Conservation (phyloP, 2,888 invertebrate genomes). For the Craniophora ligustri region DNA sequence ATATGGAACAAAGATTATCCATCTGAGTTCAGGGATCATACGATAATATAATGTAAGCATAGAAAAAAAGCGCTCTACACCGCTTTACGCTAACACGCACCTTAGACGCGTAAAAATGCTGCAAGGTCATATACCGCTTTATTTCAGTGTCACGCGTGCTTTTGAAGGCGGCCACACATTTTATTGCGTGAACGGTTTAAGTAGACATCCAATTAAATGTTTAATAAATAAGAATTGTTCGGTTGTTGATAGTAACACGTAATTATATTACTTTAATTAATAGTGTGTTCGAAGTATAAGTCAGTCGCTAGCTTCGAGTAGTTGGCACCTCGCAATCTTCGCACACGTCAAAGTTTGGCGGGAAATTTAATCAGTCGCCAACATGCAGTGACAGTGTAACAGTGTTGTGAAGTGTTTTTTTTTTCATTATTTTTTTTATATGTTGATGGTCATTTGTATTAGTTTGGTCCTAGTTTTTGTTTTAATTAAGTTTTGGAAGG, state of each 20-base stretch:
- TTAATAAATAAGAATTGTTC: conserved; percentile 26
- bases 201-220: conserved; percentile 20
- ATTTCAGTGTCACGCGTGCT: conserved; percentile 54
- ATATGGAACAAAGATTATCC: conserved; percentile 48
- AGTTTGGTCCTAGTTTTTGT: conserved; percentile 69
- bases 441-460: conserved; percentile 74
- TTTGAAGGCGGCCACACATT: conserved; percentile 14
- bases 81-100: conserved; percentile 42
- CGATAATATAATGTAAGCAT: conserved; percentile 53
- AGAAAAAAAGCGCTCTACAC: conserved; percentile 60
- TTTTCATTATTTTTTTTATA: conserved; percentile 60
- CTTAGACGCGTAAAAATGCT: conserved; percentile 44
- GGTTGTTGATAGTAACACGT: conserved; percentile 30
- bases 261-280: conserved; percentile 37
- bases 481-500: conserved; percentile 61
- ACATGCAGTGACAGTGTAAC: conserved; percentile 70
- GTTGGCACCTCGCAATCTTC: conserved; percentile 60
- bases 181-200: conserved; percentile 30
- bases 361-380: conserved; percentile 64
- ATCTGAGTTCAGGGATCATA: conserved; percentile 64
- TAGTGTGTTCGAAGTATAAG: conserved; percentile 30
- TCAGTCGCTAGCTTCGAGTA: conserved; percentile 51
- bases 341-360: conserved; percentile 70
- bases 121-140: conserved; percentile 59
- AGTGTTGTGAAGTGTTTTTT: conserved; percentile 79